Conservation (phyloP, 2,113 vertebrate genomes). For the Catharus minimus region DNA sequence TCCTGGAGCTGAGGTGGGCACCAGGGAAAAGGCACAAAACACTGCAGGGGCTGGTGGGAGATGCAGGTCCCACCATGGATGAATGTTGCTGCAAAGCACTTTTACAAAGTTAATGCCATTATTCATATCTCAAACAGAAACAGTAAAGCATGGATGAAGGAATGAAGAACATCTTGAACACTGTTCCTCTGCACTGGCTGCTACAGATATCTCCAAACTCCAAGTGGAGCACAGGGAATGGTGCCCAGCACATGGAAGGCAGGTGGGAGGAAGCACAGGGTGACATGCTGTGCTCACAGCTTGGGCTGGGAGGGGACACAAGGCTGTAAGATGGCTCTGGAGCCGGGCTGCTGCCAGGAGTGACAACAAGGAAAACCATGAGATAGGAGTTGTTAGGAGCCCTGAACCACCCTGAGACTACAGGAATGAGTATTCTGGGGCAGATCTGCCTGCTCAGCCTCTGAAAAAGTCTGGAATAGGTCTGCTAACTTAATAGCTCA, state of each 20-base stretch:
- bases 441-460: not conserved
- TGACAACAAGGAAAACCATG: not conserved
- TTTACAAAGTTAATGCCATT: not conserved
- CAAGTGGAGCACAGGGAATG: not conserved
- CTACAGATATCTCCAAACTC: not conserved
- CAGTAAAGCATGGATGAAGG: not conserved
- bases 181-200: not conserved
- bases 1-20: rapidly evolving
- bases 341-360: not conserved
- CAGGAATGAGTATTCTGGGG: not conserved
- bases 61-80: not conserved
- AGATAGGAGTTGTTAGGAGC: not conserved
- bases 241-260: rapidly evolving
- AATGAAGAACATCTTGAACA: not conserved
- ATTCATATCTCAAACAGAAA: not conserved
- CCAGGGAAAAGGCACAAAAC: not conserved
- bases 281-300: not conserved
- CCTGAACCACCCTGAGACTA: not conserved
- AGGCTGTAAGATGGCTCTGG: not conserved
- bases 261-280: not conserved
- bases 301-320: not conserved
- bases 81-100: not conserved
- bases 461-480: not conserved
- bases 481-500: not conserved
- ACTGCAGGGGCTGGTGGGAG: not conserved